Conservation (phyloP, 2,113 vertebrate genomes). For the Rhinogobius similis region DNA sequence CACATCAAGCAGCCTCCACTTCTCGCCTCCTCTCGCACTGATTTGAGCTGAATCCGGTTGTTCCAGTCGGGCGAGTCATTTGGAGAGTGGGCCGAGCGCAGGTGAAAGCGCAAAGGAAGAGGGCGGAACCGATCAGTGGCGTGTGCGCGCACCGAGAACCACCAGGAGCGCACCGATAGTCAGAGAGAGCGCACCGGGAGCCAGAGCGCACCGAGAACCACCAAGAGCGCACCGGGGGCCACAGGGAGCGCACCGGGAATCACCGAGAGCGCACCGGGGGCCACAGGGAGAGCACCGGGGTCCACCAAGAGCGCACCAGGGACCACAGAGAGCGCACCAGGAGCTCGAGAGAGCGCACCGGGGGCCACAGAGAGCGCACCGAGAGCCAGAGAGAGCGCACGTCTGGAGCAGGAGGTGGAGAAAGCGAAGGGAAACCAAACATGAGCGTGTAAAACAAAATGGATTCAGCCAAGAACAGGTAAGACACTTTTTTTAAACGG, state of each 20-base stretch:
- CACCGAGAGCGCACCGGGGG: no score
- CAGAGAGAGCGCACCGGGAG: not conserved
- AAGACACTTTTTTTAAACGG: conserved; percentile 34
- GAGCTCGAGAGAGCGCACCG: no score
- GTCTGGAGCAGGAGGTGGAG: conserved; percentile 42
- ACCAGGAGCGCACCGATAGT: no score
- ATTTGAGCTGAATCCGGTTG: conserved; percentile 71
- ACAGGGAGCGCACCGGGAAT: no score
- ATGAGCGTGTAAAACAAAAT: conserved; percentile 70
- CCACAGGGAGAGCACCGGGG: no score
- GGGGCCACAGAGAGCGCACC: no score
- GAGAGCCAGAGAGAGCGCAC: not conserved
- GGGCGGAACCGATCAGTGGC: conserved; percentile 29
- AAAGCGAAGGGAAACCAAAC: conserved; percentile 54
- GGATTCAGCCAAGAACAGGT: conserved; percentile 70
- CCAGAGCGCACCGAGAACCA: conserved; percentile 14
- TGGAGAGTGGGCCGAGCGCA: conserved; percentile 43
- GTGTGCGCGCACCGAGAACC: conserved; percentile 12
- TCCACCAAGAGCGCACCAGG: no score
- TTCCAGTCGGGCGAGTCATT: conserved; percentile 72
- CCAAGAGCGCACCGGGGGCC: no score
- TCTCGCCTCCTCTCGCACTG: not conserved
- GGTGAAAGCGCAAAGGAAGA: conserved; percentile 40
- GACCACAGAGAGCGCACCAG: no score
- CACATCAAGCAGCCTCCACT: no score